These are phyloP conservation scores for Yponomeuta plumbellus DNA, from an alignment of 2,888 invertebrate species.

Conservation along the genomic window DNA sequence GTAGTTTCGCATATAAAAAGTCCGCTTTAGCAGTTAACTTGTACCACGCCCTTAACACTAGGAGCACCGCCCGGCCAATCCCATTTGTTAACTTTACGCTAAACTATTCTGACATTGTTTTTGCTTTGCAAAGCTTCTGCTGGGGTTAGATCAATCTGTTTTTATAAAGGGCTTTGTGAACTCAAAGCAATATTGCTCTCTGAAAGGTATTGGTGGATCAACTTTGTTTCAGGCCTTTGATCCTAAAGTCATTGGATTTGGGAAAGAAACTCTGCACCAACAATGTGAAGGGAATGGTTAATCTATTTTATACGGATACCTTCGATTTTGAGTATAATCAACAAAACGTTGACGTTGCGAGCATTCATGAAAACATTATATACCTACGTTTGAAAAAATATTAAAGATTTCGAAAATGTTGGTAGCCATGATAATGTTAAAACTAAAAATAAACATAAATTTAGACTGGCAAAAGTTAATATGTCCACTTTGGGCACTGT, in stretches of 20 bases:
- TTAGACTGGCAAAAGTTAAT: too few species aligned
- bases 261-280: neutral
- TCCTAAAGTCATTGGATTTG: neutral
- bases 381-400: too few species aligned
- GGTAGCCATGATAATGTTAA: too few species aligned
- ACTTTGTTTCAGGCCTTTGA: neutral
- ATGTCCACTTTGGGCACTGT: too few species aligned
- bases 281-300: neutral
- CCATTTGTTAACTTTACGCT: slow-evolving; percentile 70
- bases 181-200: neutral
- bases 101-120: slow-evolving; percentile 54
- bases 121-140: slow-evolving; percentile 31
- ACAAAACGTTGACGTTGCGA: too few species aligned
- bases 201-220: neutral
- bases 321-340: too few species aligned
- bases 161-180: neutral
- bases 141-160: slow-evolving; percentile 21
- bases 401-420: too few species aligned
- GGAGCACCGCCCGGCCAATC: slow-evolving; percentile 39
- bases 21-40: neutral
- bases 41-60: neutral
- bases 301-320: neutral
- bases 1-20: too few species aligned
- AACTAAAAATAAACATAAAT: too few species aligned
- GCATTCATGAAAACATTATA: too few species aligned